Conservation (phyloP, 2,888 invertebrate genomes). For the Heliconius cydno region DNA sequence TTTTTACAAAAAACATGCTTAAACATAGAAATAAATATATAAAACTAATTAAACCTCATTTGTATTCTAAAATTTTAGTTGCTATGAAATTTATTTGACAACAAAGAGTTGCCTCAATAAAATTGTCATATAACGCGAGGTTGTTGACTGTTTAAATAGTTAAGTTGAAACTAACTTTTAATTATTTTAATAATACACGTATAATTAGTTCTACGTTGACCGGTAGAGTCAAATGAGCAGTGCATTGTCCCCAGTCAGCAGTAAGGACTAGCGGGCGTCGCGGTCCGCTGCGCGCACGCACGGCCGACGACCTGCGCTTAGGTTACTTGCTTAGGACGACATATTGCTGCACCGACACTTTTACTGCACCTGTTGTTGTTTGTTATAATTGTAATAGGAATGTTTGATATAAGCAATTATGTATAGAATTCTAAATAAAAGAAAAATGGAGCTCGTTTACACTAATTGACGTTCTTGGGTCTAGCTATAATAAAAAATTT, state of each 20-base stretch:
- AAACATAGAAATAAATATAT: not conserved
- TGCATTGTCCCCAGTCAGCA: slow-evolving; percentile 66
- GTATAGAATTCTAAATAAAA: not conserved
- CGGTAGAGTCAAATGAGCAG: slow-evolving; percentile 45
- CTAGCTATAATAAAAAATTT: not conserved
- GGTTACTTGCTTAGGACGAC: slow-evolving; percentile 18
- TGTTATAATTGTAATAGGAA: slow-evolving; percentile 4
- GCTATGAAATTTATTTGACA: not conserved
- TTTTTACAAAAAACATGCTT: not conserved
- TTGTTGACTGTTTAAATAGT: not conserved
- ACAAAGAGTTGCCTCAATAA: not conserved
- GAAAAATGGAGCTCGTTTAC: not conserved
- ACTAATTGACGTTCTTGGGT: not conserved
- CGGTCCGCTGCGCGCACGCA: slow-evolving; percentile 63
- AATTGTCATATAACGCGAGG: not conserved
- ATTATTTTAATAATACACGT: not conserved
- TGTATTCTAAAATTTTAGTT: not conserved
- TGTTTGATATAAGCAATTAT: not conserved
- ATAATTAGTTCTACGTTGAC: slow-evolving; percentile 31
- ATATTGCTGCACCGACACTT: slow-evolving; percentile 30
- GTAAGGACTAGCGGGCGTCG: slow-evolving; percentile 67
- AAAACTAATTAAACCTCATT: not conserved
- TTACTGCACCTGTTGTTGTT: slow-evolving; percentile 10
- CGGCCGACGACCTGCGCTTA: slow-evolving; percentile 63
- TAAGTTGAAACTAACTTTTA: not conserved